Percentiles rank a stretch among this genome's conserved stretches.
Conservation (phyloP, 2,888 invertebrate species). For the Tiphia femorata region DNA sequence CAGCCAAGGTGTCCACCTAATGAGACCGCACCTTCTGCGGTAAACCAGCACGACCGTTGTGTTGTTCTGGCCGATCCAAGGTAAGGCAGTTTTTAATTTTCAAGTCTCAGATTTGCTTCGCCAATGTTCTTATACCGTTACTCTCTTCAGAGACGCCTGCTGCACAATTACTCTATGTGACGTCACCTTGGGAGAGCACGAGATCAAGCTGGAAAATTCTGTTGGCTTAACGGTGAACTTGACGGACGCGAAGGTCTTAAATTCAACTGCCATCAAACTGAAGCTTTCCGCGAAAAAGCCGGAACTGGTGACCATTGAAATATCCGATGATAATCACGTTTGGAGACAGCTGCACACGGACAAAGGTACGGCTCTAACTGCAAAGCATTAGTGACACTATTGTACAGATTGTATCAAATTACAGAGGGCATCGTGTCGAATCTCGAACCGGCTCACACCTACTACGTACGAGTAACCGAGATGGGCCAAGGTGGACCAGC, state of each 20-base stretch:
- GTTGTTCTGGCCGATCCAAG: slow-evolving; percentile 83
- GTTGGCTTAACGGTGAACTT: slow-evolving; percentile 60
- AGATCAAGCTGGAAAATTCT: slow-evolving; percentile 67
- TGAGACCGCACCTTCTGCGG: slow-evolving; percentile 55
- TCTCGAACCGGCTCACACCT: slow-evolving; percentile 65
- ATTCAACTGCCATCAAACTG: slow-evolving; percentile 64
- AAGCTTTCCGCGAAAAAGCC: slow-evolving; percentile 56
- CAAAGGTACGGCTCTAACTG: slow-evolving; percentile 50
- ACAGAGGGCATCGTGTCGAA: slow-evolving; percentile 60
- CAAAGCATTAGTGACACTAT: background rate
- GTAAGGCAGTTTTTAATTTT: slow-evolving; percentile 38
- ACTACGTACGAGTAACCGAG: slow-evolving; percentile 65
- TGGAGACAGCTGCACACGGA: slow-evolving; percentile 62
- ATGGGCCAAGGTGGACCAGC: slow-evolving; percentile 56
- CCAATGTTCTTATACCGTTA: background rate
- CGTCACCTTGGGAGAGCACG: slow-evolving; percentile 84
- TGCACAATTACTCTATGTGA: slow-evolving; percentile 90
- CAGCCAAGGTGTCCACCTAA: slow-evolving; percentile 74
- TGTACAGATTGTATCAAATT: background rate
- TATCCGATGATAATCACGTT: slow-evolving; percentile 62
- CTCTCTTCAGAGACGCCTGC: slow-evolving; percentile 77
- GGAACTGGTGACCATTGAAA: slow-evolving; percentile 55
- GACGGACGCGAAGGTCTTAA: slow-evolving; percentile 62
- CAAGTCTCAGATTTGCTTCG: background rate
- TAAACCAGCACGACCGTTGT: slow-evolving; percentile 77